Base-by-base conservation (phyloP, 2,888 invertebrate genomes). In the Dryomyza anilis region DNA sequence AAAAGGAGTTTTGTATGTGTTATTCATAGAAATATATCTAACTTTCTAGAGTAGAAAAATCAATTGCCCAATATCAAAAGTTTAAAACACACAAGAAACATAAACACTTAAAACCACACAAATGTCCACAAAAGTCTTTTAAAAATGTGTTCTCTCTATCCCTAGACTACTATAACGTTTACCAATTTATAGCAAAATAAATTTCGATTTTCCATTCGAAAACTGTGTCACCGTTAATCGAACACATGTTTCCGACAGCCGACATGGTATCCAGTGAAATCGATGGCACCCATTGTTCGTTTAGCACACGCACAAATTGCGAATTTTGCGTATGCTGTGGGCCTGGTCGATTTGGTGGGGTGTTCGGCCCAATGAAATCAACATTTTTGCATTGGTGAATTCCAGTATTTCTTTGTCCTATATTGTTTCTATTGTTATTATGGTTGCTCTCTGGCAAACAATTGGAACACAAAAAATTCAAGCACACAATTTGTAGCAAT, bases 101-200 rank as follows among this genome's bases (percentile, higher is more conserved):
- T n/a, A n/a, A n/a, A n/a, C n/a, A n/a, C n/a, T n/a, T n/a, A n/a
- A n/a, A n/a, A n/a, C n/a, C n/a, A n/a, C n/a, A n/a, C n/a, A n/a
- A n/a, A n/a, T n/a, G n/a, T n/a, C n/a, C n/a, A n/a, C n/a, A n/a
- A n/a, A n/a, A n/a, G n/a, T n/a, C n/a, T n/a, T n/a, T n/a, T n/a
- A n/a, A n/a, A n/a, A n/a, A n/a, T n/a, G 33, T 59, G 56, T 55
- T 57, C 63, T 64, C 67, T 61, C 65, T 68, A 63, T 48, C 63
- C 63, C 48, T 53, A 23, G 27, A 69, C 39, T 57, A n/a, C n/a
- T n/a, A n/a, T n/a, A n/a, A n/a, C n/a, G n/a, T n/a, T 14, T 25
- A 25, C 50, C 50, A 50, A 50, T 50, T 27, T 27, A 50, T 50
- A n/a, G 50, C 23, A 50, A 12, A 4, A 50, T 50, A 50, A 50